Evolutionary conservation across 2,113 vertebrate species (phyloP), one percentile per base, ranked within the genome.

Genomic region (Triplophysa rosa): DNA sequence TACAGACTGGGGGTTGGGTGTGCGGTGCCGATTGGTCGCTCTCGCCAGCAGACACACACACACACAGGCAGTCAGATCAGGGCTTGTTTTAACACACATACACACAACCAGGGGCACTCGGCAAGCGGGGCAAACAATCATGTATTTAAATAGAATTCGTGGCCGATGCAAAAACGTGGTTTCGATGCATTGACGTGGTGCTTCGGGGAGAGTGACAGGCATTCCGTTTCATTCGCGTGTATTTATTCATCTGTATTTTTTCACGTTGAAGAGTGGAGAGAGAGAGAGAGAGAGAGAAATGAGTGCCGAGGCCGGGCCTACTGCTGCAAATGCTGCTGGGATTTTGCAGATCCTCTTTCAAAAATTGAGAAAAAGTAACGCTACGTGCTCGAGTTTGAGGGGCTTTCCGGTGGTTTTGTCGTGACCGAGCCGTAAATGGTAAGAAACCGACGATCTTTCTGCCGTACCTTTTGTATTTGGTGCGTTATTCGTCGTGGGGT

Each of bases 251-350:
- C 21, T 87, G 87, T 66, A 76, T 82, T 42, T 84, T 62, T 83
- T 61, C 83, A 89, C 88, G 89, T 85, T 67, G 75, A 82, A 88
- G 87, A 88, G 88, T 67, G 88, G 88, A 88, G 79, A 87, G 89
- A 87, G 91, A 88, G 91, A 88, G 84, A 90, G 86, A 85, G 88
- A 85, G 87, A 80, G 87, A 88, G 92, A 90, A 92, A 93, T 94
- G 93, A 92, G 90, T 88, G 88, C 91, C 82, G 86, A 86, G 88
- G 87, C 89, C 88, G 29, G 93, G 93, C 93, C 93, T 94, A 88
- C 84, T 77, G 59, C 21, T 75, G 88, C 88, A 84, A 89, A 89
- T 86, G 89, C 90, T 79, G 90, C 91, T 85, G 87, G 90, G 90
- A 90, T 90, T 91, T 88, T 90, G 88, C 89, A 92, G 86, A 90